Base-by-base conservation (phyloP, 2,797 vertebrate genomes). In the Coregonus ussuriensis region DNA sequence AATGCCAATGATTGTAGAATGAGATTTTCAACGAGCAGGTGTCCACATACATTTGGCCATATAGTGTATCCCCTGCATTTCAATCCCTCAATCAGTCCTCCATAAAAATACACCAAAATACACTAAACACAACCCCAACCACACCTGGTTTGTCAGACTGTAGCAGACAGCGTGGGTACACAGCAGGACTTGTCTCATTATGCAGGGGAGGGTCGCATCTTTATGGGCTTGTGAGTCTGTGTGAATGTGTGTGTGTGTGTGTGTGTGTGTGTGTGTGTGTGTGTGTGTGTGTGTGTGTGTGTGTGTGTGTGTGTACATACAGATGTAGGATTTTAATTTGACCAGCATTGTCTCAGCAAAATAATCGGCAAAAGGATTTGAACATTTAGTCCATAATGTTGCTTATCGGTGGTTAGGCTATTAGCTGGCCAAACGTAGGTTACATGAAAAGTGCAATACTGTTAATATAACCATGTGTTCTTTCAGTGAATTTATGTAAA, bases 101-200 rank as follows among this genome's bases (percentile, higher is more conserved):
- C 18, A n/a, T n/a, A 9, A 4, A 59, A 63, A 63, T 29, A 63
- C 56, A 59, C 18, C 6, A 21, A 59, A 63, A 63, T 29, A 63
- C 56, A 59, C 18, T 9, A 21, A 59, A 21, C 56, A n/a, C 56
- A 59, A 59, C n/a, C 56, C 7, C 56, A n/a, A 59, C 56, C 56
- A 21, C 3, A 9, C 56, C 9, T 21, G 56, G n/a, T 21, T 21
- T 59, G 54, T 59, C 16, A 76, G 54, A 47, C 76, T 74, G 56
- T 78, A 47, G 51, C 81, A 87, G 85, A 79, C 68, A 66, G 81
- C 80, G 75, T 16, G 74, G 71, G 78, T 82, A 92, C 93, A 92
- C 88, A 92, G 72, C 76, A 86, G 77, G 47, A 66, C 80, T 71
- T 80, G 72, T 85, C 85, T 85, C 84, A 86, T 87, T 84, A 87